These are phyloP conservation scores for Glaucopsyche alexis DNA, from an alignment of 2,888 invertebrate genomes.

Conservation along the genomic window DNA sequence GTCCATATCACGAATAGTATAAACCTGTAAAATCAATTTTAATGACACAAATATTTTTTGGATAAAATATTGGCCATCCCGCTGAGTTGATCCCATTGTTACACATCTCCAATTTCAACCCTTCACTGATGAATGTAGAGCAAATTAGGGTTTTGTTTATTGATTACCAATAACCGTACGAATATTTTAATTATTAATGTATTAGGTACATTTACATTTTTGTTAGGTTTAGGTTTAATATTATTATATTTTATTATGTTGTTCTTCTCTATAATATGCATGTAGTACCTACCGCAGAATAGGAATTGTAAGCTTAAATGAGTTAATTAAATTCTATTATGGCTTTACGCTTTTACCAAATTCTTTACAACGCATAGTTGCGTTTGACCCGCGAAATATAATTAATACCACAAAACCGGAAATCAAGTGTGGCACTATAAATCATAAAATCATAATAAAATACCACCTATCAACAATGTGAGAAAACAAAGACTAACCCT, in stretches of 20 bases:
- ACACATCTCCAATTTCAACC: neutral
- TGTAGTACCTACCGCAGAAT: neutral
- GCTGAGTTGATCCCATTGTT: slow-evolving; percentile 25
- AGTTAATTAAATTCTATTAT: slow-evolving; percentile 7
- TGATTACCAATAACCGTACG: neutral
- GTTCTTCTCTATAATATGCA: neutral
- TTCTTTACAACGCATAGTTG: neutral
- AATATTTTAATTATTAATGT: neutral
- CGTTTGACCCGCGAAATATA: slow-evolving; percentile 5
- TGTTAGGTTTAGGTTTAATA: too few relatives aligned
- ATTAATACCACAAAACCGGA: slow-evolving; percentile 46
- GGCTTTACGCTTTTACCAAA: neutral
- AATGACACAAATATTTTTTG: slow-evolving; percentile 17
- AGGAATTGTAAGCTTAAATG: too few relatives aligned
- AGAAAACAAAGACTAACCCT: slow-evolving; percentile 51
- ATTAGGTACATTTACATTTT: too few relatives aligned
- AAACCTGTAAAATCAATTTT: neutral
- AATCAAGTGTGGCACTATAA: slow-evolving; percentile 46
- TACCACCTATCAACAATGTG: slow-evolving; percentile 51
- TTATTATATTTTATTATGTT: too few relatives aligned
- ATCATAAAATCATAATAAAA: slow-evolving; percentile 50
- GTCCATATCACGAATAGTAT: neutral
- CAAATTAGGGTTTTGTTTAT: slow-evolving; percentile 4
- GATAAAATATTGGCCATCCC: slow-evolving; percentile 12
- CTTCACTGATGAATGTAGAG: slow-evolving; percentile 10